A percentile compares a stretch with the other conserved stretches of the same genome.
phyloP scores from a whole-genome alignment of 2,797 vertebrate genomes.

The Bovichtus diacanthus region DNA sequence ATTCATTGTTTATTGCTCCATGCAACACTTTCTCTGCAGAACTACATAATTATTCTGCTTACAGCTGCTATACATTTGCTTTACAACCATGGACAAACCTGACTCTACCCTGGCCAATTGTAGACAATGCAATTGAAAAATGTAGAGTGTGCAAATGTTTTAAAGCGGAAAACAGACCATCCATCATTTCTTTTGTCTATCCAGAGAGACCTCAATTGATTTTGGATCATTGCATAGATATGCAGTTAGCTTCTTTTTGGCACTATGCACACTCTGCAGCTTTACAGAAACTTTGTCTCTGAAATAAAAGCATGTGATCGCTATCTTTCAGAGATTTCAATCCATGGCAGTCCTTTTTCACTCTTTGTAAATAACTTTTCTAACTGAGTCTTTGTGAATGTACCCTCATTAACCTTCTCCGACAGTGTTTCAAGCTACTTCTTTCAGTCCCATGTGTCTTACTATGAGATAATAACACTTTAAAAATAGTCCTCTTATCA shows the following conservation, averaged over 20 bases:
- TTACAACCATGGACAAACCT: constrained; percentile 51
- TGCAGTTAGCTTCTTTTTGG: constrained; percentile 66
- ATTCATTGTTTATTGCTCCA: constrained; percentile 32
- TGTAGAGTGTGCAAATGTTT: constrained; percentile 71
- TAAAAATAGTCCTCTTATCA: constrained; percentile 46
- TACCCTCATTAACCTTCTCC: constrained; percentile 65
- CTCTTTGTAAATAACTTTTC: constrained; percentile 68
- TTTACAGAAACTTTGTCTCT: constrained; percentile 65
- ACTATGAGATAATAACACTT: constrained; percentile 34
- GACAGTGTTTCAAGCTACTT: constrained; percentile 31
- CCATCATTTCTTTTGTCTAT: constrained; percentile 79
- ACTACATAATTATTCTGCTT: constrained; percentile 48
- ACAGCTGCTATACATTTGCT: constrained; percentile 59
- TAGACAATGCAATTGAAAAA: constrained; percentile 75
- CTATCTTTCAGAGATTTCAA: constrained; percentile 71
- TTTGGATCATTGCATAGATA: constrained; percentile 80
- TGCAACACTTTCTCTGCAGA: constrained; percentile 35
- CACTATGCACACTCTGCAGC: constrained; percentile 45
- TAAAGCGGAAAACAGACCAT: constrained; percentile 66
- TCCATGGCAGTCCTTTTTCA: constrained; percentile 63
- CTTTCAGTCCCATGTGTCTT: constrained; percentile 20
- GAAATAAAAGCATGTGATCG: constrained; percentile 70
- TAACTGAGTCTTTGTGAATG: constrained; percentile 47
- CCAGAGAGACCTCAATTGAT: constrained; percentile 76
- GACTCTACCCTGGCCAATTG: constrained; percentile 28